phyloP scores from a whole-genome alignment of 2,113 vertebrate species.

The Delphinapterus leucas region DNA sequence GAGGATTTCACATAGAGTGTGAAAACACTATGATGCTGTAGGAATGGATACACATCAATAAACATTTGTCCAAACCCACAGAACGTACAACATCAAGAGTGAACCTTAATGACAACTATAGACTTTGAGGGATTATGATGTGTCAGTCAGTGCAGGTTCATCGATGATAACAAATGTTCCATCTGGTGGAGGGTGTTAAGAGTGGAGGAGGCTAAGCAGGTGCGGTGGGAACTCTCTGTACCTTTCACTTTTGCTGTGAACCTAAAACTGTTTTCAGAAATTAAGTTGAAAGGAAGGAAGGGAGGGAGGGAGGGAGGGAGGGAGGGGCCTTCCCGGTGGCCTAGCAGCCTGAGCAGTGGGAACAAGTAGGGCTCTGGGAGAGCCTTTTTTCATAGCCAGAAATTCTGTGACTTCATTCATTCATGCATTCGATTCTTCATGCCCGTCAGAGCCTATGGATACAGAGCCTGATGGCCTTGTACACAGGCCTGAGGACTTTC shows the following conservation, averaged over 20 bases:
- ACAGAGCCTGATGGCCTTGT: background rate
- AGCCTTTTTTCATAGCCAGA: background rate
- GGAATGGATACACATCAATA: no score
- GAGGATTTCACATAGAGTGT: no score
- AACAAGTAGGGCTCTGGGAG: no score
- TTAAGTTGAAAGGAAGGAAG: background rate
- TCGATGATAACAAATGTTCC: no score
- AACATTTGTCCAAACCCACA: background rate
- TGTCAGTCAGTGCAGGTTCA: background rate
- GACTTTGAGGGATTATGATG: no score
- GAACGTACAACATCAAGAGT: background rate
- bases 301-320: no score
- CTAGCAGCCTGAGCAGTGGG: no score
- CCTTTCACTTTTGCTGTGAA: background rate
- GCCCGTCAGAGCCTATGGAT: rapidly evolving
- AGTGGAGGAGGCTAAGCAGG: background rate
- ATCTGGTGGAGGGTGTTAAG: background rate
- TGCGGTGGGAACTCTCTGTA: rapidly evolving
- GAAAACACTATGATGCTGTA: no score
- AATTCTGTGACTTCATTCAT: background rate
- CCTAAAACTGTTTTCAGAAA: background rate
- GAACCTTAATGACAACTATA: rapidly evolving
- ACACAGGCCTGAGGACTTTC: background rate
- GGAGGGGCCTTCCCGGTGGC: no score
- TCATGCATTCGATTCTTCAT: background rate